A percentile compares a stretch with the other conserved stretches of the same genome.
Conservation (phyloP, 2,113 vertebrate genomes). For the Cebus imitator region DNA sequence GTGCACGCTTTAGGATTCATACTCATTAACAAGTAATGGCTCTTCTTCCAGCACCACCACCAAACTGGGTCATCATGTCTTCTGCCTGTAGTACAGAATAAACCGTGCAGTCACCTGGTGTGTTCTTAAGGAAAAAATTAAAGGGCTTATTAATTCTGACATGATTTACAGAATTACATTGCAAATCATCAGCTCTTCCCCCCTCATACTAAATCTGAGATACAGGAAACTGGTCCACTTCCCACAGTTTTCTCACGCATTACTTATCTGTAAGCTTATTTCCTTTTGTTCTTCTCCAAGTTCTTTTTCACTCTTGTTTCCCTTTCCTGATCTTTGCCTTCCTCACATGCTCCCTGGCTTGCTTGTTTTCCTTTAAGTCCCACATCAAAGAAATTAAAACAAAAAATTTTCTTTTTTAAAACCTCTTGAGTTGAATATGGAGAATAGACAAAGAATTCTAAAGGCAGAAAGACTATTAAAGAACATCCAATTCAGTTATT, state of each 20-base stretch:
- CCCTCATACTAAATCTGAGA: slow-evolving; percentile 43
- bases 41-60: slow-evolving; percentile 71
- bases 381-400: background rate
- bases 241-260: slow-evolving; percentile 28
- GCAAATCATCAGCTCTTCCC: slow-evolving; percentile 45
- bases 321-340: slow-evolving; percentile 9
- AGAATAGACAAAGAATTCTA: background rate
- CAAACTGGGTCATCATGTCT: background rate
- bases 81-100: slow-evolving; percentile 76
- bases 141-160: slow-evolving; percentile 33
- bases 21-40: slow-evolving; percentile 78
- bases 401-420: background rate
- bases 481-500: background rate
- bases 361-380: background rate
- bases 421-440: background rate
- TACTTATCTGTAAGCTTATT: slow-evolving; percentile 61
- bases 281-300: slow-evolving; percentile 54
- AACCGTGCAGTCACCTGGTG: slow-evolving; percentile 82
- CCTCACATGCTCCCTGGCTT: background rate
- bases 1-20: background rate
- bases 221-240: slow-evolving; percentile 52
- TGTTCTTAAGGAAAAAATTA: slow-evolving; percentile 63
- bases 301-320: background rate
- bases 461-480: background rate
- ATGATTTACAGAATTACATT: slow-evolving; percentile 33